Evolutionary conservation across 2,888 invertebrate genomes (phyloP).

Genomic region (Andrena praecox): DNA sequence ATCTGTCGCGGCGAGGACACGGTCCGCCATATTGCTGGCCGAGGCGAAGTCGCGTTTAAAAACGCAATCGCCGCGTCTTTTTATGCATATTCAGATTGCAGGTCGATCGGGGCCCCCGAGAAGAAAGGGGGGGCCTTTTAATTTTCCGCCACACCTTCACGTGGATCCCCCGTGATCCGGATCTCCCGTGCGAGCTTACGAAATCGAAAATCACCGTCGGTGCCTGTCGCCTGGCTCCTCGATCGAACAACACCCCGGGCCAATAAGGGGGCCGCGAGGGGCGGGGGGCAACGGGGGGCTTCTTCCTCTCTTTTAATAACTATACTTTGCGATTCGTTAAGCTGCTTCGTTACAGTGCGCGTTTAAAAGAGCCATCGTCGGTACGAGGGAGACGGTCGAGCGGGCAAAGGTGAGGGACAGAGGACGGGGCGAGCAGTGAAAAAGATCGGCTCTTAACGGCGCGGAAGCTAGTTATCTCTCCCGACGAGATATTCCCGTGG

Average conservation of each 20-base stretch:
- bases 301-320: slow-evolving; percentile 74
- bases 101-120: not conserved
- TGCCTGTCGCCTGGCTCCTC: slow-evolving; percentile 36
- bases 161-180: slow-evolving; percentile 26
- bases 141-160: slow-evolving; percentile 51
- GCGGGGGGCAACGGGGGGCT: not conserved
- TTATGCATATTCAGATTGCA: slow-evolving; percentile 56
- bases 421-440: not conserved
- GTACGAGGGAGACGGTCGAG: not conserved
- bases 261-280: not conserved
- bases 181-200: slow-evolving; percentile 44
- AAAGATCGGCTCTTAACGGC: slow-evolving; percentile 27
- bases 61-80: slow-evolving; percentile 26
- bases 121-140: slow-evolving; percentile 13
- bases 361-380: slow-evolving; percentile 60
- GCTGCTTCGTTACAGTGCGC: slow-evolving; percentile 69
- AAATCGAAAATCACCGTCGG: slow-evolving; percentile 68
- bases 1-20: slow-evolving; percentile 6
- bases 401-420: not conserved
- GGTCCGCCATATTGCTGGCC: not conserved
- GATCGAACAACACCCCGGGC: slow-evolving; percentile 38
- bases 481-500: slow-evolving; percentile 31
- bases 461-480: slow-evolving; percentile 65
- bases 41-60: not conserved
- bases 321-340: slow-evolving; percentile 78